Evolutionary conservation across 2,888 invertebrate species (phyloP).

Genomic region (Lithosia quadra): DNA sequence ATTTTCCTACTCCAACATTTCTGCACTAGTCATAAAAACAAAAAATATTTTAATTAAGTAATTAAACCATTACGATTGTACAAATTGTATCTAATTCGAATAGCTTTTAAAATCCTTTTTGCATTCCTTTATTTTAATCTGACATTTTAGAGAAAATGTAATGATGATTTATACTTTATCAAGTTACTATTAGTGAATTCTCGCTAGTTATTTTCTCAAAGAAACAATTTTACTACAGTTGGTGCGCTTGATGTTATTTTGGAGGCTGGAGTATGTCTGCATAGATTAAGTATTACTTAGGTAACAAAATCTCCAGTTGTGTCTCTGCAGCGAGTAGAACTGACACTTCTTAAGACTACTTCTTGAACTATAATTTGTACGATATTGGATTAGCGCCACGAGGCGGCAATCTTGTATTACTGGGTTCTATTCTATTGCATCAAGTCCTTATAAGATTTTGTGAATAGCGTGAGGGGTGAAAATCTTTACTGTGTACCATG

Average conservation of each 20-base stretch:
- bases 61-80: conserved; percentile 14
- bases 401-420: no score
- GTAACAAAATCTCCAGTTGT: neutral
- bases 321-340: neutral
- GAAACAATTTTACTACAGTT: neutral
- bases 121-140: conserved; percentile 37
- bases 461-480: no score
- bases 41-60: conserved; percentile 22
- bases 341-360: neutral
- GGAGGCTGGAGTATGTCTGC: neutral
- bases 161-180: conserved; percentile 12
- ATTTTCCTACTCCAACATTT: conserved; percentile 13
- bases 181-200: neutral
- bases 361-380: no score
- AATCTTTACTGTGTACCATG: neutral
- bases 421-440: no score
- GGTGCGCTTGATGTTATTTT: neutral
- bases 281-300: neutral
- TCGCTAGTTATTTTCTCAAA: neutral
- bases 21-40: conserved; percentile 42
- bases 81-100: conserved; percentile 9
- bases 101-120: conserved; percentile 15
- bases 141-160: conserved; percentile 31
- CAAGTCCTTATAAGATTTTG: no score
- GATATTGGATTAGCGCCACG: no score